Conservation (phyloP, 2,888 invertebrate species). For the Leptothorax acervorum region DNA sequence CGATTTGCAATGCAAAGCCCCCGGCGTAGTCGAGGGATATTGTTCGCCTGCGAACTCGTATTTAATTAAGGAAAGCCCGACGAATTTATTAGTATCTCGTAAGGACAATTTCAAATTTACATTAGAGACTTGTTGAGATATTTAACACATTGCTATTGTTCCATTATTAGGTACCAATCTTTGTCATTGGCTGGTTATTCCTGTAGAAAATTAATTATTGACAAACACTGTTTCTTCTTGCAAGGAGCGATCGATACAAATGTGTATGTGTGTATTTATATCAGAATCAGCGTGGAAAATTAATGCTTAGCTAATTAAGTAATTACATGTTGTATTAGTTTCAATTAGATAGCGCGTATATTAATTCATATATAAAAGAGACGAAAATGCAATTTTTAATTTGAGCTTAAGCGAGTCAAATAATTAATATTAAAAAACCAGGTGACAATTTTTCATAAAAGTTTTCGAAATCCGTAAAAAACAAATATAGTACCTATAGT, state of each 20-base stretch:
- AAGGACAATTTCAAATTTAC: constrained; percentile 26
- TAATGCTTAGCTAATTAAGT: neutral
- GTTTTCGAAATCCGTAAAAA: neutral
- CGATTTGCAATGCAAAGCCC: constrained; percentile 53
- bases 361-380: neutral
- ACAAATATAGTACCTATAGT: neutral
- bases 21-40: constrained; percentile 33
- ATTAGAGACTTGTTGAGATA: constrained; percentile 20
- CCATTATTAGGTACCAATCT: neutral
- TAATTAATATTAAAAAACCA: neutral
- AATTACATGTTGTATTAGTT: neutral
- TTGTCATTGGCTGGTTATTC: neutral
- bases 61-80: constrained; percentile 46
- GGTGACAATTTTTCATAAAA: neutral
- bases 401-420: constrained; percentile 3
- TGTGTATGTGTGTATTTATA: neutral
- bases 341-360: neutral
- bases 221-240: neutral
- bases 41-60: constrained; percentile 26
- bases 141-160: constrained; percentile 26
- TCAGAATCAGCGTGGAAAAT: neutral
- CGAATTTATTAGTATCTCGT: constrained; percentile 21
- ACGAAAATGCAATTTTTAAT: neutral
- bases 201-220: neutral
- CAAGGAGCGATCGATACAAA: neutral